A percentile compares a stretch with the other conserved stretches of the same genome.
phyloP scores from a whole-genome alignment of 2,888 invertebrate species.

The Chymomyza fuscimana region DNA sequence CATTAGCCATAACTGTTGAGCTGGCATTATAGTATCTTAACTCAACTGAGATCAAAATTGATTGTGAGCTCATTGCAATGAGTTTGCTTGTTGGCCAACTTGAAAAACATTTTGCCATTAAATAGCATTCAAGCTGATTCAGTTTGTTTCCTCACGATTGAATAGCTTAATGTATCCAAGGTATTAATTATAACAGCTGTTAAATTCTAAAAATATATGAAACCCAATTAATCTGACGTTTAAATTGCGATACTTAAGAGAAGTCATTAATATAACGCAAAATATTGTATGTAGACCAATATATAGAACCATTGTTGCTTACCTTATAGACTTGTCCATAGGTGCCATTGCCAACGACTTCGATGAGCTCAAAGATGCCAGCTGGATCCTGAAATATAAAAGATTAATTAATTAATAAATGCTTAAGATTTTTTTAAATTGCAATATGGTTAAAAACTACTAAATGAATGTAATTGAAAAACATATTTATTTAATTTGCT shows the following conservation, averaged over 20 bases:
- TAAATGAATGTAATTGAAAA: too few species aligned
- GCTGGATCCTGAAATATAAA: constrained; percentile 93
- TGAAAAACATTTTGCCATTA: constrained; percentile 6
- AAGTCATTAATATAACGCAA: neutral
- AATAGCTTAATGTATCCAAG: neutral
- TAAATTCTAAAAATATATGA: neutral
- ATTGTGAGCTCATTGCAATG: constrained; percentile 58
- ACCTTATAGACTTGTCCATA: constrained; percentile 99
- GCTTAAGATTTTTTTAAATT: too few species aligned
- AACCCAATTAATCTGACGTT: constrained; percentile 10
- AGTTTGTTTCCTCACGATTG: neutral
- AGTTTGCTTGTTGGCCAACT: constrained; percentile 23
- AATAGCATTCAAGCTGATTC: neutral
- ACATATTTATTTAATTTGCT: too few species aligned
- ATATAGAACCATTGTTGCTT: constrained; percentile 62
- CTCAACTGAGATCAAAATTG: constrained; percentile 5
- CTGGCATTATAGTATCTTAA: constrained; percentile 8
- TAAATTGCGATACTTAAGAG: constrained; percentile 22
- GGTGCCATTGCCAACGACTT: constrained; percentile 99
- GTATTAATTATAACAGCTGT: neutral
- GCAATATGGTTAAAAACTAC: neutral
- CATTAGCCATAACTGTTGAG: constrained; percentile 11
- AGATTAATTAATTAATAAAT: neutral
- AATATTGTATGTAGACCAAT: neutral
- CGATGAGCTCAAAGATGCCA: constrained; percentile 99